Base-by-base conservation (phyloP, 2,113 vertebrate genomes). In the Willisornis vidua region DNA sequence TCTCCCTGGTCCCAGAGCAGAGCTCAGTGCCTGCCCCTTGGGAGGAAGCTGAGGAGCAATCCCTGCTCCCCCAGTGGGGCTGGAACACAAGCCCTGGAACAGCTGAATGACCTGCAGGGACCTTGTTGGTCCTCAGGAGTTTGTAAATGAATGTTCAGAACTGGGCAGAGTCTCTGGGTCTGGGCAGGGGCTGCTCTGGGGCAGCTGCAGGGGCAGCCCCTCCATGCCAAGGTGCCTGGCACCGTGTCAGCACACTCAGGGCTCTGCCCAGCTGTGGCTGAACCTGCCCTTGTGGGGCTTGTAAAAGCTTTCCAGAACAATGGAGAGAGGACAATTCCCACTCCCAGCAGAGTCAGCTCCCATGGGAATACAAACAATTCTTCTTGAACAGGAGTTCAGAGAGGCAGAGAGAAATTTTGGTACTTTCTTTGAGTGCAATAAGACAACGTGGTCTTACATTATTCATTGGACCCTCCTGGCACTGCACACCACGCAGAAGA, bases 361-460 rank as follows among this genome's bases (percentile, higher is more conserved):
- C 45, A 0, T 0, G 10, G 77, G 87, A 74, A 33, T 2, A 14
- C 11, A 41, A 33, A 3, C 0, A 1, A 43, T 57, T 49, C 39
- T 37, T 52, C 5, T 0, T 9, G 58, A 59, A 7, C 13, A 22
- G 31, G 55, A 41, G 59, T 31, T 88, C 41, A 46, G 75, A 14
- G 39, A 71, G 31, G 3, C 49, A 48, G 57, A 92, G 51, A 3
- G 63, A 87, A 67, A 41, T 82, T 31, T 25, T 14, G 45, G 54
- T n/a, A 8, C 75, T 61, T 67, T 29, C 33, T 52, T 72, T 15
- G 80, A 77, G 68, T 9, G 19, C 72, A 49, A 14, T 19, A 16
- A 22, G 66, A 62, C 51, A 70, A 37, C 0, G 13, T 1, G 1
- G n/a, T 52, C 39, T 71, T 85, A 45, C 87, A 87, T 93, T 76